These are phyloP conservation scores for Dendroctonus valens DNA, from an alignment of 1,140 invertebrate species.

Conservation along the genomic window DNA sequence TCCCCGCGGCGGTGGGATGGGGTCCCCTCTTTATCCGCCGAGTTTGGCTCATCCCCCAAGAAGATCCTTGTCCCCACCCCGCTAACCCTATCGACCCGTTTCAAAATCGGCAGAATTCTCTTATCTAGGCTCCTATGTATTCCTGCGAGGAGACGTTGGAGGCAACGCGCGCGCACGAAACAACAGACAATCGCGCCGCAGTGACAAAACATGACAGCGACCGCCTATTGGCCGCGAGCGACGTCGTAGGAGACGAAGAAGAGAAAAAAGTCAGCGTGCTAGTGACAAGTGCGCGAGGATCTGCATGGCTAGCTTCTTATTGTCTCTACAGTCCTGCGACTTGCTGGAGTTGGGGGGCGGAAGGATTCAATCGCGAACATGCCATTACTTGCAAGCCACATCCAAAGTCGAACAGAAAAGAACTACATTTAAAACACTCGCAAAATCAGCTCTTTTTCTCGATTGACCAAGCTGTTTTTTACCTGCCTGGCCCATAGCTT, in stretches of 20 bases:
- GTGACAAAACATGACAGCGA: slow-evolving; percentile 51
- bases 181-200: slow-evolving; percentile 45
- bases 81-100: slow-evolving; percentile 40
- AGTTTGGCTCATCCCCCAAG: slow-evolving; percentile 31
- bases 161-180: slow-evolving; percentile 30
- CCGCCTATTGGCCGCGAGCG: slow-evolving; percentile 44
- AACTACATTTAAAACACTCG: no score
- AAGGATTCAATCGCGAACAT: neutral
- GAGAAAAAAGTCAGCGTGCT: slow-evolving; percentile 31
- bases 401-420: no score
- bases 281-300: slow-evolving; percentile 26
- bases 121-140: slow-evolving; percentile 33
- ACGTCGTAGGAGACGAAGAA: slow-evolving; percentile 34
- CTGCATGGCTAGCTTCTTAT: slow-evolving; percentile 39
- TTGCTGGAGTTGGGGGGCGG: slow-evolving; percentile 4
- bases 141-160: slow-evolving; percentile 26
- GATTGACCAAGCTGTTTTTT: no score
- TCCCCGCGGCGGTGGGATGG: slow-evolving; percentile 8
- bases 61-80: slow-evolving; percentile 28
- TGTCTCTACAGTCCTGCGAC: slow-evolving; percentile 34
- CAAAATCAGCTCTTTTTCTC: no score
- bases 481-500: no score
- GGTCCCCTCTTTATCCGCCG: slow-evolving; percentile 21
- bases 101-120: slow-evolving; percentile 39
- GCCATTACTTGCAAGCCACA: no score